Evolutionary conservation across 2,797 vertebrate genomes (phyloP).

Genomic region (Garrulus glandarius): DNA sequence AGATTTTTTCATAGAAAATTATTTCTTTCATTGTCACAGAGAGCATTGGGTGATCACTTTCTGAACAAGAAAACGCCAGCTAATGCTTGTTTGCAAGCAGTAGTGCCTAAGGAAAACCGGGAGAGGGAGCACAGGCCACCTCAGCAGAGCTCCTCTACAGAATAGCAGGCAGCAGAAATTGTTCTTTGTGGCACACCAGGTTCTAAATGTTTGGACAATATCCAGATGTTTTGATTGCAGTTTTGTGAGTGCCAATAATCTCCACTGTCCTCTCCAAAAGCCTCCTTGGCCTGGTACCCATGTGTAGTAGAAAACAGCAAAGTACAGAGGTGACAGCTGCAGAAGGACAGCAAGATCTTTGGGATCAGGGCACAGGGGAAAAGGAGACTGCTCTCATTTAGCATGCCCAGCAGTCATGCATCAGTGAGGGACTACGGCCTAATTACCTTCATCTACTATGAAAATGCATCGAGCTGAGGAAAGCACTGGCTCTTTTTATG

Average conservation of each 20-base stretch:
- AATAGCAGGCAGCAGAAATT: background rate
- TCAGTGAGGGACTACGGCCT: no score
- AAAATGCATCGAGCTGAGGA: background rate
- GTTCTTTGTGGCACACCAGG: background rate
- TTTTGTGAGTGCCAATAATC: background rate
- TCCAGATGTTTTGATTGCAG: background rate
- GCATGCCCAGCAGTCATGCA: fast-evolving
- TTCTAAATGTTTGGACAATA: background rate
- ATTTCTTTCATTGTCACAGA: background rate
- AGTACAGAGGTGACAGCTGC: background rate
- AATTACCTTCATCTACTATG: background rate
- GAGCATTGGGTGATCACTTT: background rate
- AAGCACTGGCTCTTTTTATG: background rate
- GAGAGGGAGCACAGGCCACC: background rate
- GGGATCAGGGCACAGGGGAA: background rate
- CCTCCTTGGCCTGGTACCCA: background rate
- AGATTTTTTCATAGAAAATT: background rate
- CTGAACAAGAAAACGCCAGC: background rate
- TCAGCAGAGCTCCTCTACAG: fast-evolving
- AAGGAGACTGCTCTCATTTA: background rate
- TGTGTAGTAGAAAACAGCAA: background rate
- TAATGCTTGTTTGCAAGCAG: background rate
- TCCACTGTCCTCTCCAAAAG: background rate
- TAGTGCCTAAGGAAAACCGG: background rate
- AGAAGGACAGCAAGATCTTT: background rate